Percentiles rank a stretch among this genome's conserved stretches.
Conservation (phyloP, 2,797 vertebrate species). For the Miichthys miiuy region DNA sequence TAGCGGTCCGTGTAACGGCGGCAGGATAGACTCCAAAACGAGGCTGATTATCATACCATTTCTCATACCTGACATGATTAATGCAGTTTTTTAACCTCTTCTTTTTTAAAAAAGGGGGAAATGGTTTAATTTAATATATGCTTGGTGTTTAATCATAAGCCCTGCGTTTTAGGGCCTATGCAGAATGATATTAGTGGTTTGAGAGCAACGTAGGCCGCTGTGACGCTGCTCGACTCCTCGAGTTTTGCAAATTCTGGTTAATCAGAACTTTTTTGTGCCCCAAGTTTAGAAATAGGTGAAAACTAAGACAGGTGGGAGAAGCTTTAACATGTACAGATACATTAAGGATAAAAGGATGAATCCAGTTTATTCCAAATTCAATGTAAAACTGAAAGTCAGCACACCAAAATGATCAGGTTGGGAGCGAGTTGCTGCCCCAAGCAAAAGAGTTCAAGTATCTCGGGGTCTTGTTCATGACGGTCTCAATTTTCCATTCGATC, state of each 20-base stretch:
- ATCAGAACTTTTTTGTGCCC: slow-evolving; percentile 17
- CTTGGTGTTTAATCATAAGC: slow-evolving; percentile 77
- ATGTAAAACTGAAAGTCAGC: not conserved
- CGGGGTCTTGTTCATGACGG: too few relatives aligned
- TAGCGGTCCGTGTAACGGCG: slow-evolving; percentile 59
- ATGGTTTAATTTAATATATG: slow-evolving; percentile 82
- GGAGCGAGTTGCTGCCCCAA: too few relatives aligned
- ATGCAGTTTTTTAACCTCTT: slow-evolving; percentile 69
- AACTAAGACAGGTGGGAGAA: slow-evolving; percentile 9
- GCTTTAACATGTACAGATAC: not conserved
- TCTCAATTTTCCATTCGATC: too few relatives aligned
- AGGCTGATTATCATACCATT: slow-evolving; percentile 75
- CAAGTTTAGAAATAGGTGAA: slow-evolving; percentile 13
- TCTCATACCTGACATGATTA: slow-evolving; percentile 76
- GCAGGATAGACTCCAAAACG: slow-evolving; percentile 66
- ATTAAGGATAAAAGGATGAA: too few relatives aligned
- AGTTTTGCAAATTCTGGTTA: slow-evolving; percentile 49
- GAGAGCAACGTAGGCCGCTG: slow-evolving; percentile 46
- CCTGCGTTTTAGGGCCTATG: slow-evolving; percentile 54
- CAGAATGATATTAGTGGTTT: slow-evolving; percentile 60
- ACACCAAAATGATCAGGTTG: not conserved
- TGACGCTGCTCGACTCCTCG: slow-evolving; percentile 11
- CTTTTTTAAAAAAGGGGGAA: slow-evolving; percentile 19
- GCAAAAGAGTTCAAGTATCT: too few relatives aligned
- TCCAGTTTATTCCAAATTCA: not conserved